Percentiles rank a stretch among this genome's conserved stretches.
phyloP scores from a whole-genome alignment of 2,797 vertebrate species.

The Eupleurogrammus muticus region DNA sequence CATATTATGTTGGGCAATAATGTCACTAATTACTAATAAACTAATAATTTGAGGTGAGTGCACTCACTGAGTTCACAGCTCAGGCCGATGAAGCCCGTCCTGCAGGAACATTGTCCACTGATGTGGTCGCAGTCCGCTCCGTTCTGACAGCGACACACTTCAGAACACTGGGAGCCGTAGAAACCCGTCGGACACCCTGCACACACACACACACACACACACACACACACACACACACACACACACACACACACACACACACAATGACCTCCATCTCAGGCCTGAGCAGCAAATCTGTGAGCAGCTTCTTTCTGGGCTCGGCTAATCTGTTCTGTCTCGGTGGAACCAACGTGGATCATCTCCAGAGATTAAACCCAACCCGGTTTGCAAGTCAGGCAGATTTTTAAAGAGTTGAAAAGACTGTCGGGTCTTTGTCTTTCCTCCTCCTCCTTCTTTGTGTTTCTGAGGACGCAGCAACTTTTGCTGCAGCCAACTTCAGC shows the following conservation, averaged over 20 bases:
- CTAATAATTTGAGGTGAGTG: too few species aligned
- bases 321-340: slow-evolving; percentile 21
- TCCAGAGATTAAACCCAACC: slow-evolving; percentile 18
- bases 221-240: slow-evolving; percentile 23
- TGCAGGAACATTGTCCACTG: slow-evolving; percentile 91
- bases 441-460: too few species aligned
- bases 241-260: slow-evolving; percentile 25
- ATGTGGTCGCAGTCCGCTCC: slow-evolving; percentile 96
- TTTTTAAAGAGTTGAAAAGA: slow-evolving; percentile 12
- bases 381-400: background rate
- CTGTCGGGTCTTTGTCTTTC: background rate
- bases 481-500: background rate
- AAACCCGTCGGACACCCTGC: slow-evolving; percentile 94
- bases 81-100: slow-evolving; percentile 93
- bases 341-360: slow-evolving; percentile 21
- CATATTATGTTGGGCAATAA: too few species aligned
- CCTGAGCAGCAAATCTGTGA: background rate
- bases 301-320: slow-evolving; percentile 16
- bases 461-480: background rate
- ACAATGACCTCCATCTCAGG: background rate
- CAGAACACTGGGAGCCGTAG: slow-evolving; percentile 92
- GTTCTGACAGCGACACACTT: slow-evolving; percentile 96
- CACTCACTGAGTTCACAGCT: slow-evolving; percentile 97
- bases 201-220: slow-evolving; percentile 24
- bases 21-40: too few species aligned